Conservation (phyloP, 1,140 invertebrate genomes). For the Dendroctonus valens region DNA sequence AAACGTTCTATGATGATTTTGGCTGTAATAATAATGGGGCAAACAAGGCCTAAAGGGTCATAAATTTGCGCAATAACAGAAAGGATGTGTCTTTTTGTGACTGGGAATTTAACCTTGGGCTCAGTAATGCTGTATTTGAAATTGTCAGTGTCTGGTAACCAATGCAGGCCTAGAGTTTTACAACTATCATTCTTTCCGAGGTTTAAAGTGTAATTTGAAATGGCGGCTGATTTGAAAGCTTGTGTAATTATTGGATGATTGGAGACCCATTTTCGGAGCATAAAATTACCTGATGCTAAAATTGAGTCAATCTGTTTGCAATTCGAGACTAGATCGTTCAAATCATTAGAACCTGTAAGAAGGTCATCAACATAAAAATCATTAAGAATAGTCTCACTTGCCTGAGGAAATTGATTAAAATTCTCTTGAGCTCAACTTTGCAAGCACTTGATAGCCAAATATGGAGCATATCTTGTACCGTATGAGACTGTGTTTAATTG, state of each 20-base stretch:
- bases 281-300: background rate
- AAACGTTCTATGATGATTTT: constrained; percentile 51
- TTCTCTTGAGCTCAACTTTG: constrained; percentile 28
- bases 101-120: background rate
- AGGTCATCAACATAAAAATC: too few relatives aligned
- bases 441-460: constrained; percentile 37
- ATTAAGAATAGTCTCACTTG: too few relatives aligned
- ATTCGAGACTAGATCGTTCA: too few relatives aligned
- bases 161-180: constrained; percentile 37
- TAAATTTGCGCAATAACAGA: constrained; percentile 40
- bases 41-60: constrained; percentile 42
- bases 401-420: background rate
- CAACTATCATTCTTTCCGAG: constrained; percentile 8
- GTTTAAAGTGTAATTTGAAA: background rate
- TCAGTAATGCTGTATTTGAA: constrained; percentile 36
- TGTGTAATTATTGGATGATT: background rate
- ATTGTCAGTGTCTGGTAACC: constrained; percentile 37
- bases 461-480: constrained; percentile 38
- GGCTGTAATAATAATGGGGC: constrained; percentile 44
- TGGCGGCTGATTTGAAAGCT: background rate
- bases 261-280: background rate
- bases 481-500: constrained; percentile 41
- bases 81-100: constrained; percentile 41
- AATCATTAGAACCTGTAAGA: too few relatives aligned
- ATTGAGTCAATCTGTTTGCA: background rate